Conservation (phyloP, 53 echinoderm and acorn worm species). For the Echinometra lucunter region DNA sequence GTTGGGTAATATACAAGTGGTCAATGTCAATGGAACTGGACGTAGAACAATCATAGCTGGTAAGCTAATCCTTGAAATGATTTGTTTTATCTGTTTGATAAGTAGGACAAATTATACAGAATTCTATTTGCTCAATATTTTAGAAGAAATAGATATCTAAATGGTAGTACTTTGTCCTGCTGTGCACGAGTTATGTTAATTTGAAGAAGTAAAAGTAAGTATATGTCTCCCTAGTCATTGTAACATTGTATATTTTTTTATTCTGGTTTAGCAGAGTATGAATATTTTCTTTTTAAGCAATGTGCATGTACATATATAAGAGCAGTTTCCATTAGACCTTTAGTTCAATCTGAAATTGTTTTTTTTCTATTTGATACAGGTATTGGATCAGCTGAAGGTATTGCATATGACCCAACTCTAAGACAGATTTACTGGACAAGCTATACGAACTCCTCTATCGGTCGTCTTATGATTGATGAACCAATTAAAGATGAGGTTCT, state of each 20-base stretch:
- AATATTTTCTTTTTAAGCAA: neutral
- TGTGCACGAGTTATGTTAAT: neutral
- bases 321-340: neutral
- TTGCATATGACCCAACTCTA: conserved; percentile 86
- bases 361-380: conserved; percentile 51
- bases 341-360: neutral
- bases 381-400: conserved; percentile 95
- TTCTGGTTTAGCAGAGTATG: neutral
- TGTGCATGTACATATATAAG: neutral
- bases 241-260: too few relatives aligned
- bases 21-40: conserved; percentile 74
- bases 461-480: conserved; percentile 66
- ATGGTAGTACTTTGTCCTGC: neutral
- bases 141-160: neutral
- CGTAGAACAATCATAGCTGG: conserved; percentile 74
- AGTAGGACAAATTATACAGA: too few relatives aligned
- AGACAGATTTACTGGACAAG: conserved; percentile 94
- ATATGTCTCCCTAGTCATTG: neutral
- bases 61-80: conserved; percentile 37
- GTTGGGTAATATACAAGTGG: conserved; percentile 83
- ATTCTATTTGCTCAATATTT: neutral
- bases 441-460: conserved; percentile 96
- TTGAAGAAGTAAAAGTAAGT: neutral
- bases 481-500: conserved; percentile 74
- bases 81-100: too few relatives aligned